Evolutionary conservation across 2,888 invertebrate species (phyloP), one percentile per base, ranked within the genome.

Genomic region (Pseudanteris insignis): DNA sequence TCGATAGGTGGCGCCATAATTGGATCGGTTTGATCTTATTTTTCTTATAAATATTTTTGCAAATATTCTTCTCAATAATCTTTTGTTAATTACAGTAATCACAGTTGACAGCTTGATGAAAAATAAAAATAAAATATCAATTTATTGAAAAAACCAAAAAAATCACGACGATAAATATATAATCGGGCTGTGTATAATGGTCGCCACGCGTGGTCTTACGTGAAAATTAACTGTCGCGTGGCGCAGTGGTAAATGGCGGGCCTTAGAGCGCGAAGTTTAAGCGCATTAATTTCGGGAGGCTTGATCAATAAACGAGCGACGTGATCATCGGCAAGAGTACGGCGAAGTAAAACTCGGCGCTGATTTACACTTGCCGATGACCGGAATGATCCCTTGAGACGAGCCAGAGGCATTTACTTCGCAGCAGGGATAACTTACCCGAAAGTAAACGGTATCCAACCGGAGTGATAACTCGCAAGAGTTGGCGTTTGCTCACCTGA

Each of bases 401-500:
- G 34, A 57, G 54, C 59, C 46, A 46, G 59, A 50, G 55, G 53
- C 58, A 63, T 50, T 51, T 59, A 61, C 59, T 59, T 59, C 40
- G 43, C 54, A 37, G 58, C 47, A 51, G 26, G 44, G 47, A 58
- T 62, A 70, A 72, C 70, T 69, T 67, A 71, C 71, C 69, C 36
- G 51, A 65, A 46, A 36, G 54, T 50, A 47, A 55, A 41, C 40
- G 51, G 9, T 50, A 33, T 58, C 46, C 46, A 66, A 61, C 58
- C 46, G 43, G 57, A 57, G 60, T 65, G 34, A 48, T 43, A 62
- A 53, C 50, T 61, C 47, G 26, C 48, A 38, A 61, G 51, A 44
- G 24, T 40, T 32, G 29, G 30, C 13, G 47, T 38, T 40, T 54
- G 53, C 73, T 75, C 71, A 75, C 75, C 72, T 74, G 70, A 18